Base-by-base conservation (phyloP, 1,140 invertebrate genomes). In the Laodelphax striatellus region DNA sequence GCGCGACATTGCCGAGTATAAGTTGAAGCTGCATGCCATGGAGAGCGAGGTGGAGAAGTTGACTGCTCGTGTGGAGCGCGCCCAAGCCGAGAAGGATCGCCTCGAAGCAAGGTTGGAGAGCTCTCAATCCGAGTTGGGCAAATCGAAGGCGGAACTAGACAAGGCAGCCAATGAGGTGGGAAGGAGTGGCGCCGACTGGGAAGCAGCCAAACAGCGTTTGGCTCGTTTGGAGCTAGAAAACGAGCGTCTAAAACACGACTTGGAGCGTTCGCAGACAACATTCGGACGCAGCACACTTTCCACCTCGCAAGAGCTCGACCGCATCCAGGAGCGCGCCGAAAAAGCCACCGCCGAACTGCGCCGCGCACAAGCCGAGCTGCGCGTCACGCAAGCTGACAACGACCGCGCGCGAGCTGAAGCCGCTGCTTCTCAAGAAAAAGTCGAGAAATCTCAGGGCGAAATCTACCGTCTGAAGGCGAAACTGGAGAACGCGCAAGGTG, bases 391-490 rank as follows among this genome's bases (percentile, higher is more conserved):
- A 69, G 78, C 89, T 5, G 93, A 96, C 71, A 90, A 88, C 62
- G 92, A 96, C 66, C 81, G 92, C 68, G 84, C 88, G 31, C 80
- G 86, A 54, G 81, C 84, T 22, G 92, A 96, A 71, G 83, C 87
- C 0, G 82, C 88, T 57, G 85, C 85, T 34, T 76, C 94, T 34
- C 92, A 95, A 75, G 92, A 95, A 70, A 95, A 95, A 70, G 72
- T 92, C 46, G 90, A 93, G 73, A 93, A 94, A 75, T 92, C 90
- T 54, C 92, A 95, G 73, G 92, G 92, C 55, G 93, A 96, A 73
- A 92, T 96, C 13, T 95, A 95, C 70, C 81, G 92, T 68, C 79
- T 95, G 60, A 94, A 95, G 74, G 92, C 92, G 13, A 87, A 92
- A 71, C 76, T 96, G 67, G 93, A 95, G 77, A 95, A 95, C 75